Base-by-base conservation (phyloP, 2,113 vertebrate genomes). In the Psephotus haematonotus region DNA sequence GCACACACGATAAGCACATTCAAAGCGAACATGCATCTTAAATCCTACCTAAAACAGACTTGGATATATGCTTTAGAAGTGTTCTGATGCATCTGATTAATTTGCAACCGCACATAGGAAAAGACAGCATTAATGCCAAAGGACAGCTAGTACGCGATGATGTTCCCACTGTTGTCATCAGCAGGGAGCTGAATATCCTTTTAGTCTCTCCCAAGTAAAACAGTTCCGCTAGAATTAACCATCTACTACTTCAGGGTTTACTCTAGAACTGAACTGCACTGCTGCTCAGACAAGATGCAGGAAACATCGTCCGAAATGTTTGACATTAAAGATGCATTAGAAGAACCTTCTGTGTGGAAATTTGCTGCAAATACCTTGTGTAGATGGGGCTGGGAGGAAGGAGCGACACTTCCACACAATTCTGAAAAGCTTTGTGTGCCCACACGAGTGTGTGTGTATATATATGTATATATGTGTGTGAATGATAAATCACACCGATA, bases 321-420 rank as follows among this genome's bases (percentile, higher is more conserved):
- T 60, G 86, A 46, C 6, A 11, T 41, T 3, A 74, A 3, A 60
- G 87, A 84, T 35, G 27, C 25, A 22, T 28, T 11, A 53, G 17
- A 82, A 60, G 57, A 63, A 46, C 25, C 33, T 28, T 50, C n/a
- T 23, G 4, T 14, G 31, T 43, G 31, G 70, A 60, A 85, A 71
- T 10, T 3, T 67, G n/a, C 31, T 43, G 12, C 28, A 62, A 81
- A 11, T 31, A 59, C 4, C 18, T 46, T 33, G 20, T 14, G 20
- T 11, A 62, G 65, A 10, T 39, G 39, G 8, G 17, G 18, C 3
- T 2, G 6, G 53, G 2, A 18, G 0, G 2, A 50, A 80, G 47
- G 9, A 93, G 43, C 31, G 31, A 57, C 28, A 72, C 50, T 49
- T 80, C 31, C 60, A 59, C n/a, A 50, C 13, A 59, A 15, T 22